Base-by-base conservation (phyloP, 2,888 invertebrate species). In the Drosophila kanekoi region DNA sequence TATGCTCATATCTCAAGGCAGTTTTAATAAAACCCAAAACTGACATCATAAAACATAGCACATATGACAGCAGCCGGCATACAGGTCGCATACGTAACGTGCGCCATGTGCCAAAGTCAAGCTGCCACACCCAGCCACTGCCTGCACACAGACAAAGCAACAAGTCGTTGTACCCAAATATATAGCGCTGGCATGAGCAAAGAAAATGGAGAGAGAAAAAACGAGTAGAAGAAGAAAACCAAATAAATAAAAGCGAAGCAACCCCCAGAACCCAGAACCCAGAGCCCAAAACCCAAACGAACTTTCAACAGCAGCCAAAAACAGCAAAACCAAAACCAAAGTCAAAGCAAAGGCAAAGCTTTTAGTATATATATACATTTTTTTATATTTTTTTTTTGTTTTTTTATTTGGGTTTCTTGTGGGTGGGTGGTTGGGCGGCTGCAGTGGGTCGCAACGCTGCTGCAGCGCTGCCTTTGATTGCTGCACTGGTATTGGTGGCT, bases 1-100 rank as follows among this genome's bases (percentile, higher is more conserved):
- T 54, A 61, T 68, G 58, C 66, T 72, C 84, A 87, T 89, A 85
- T 89, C 81, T 89, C 73, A 79, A 63, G 75, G 87, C 81, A 84
- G 85, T 85, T 85, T 85, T 85, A 85, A 85, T 85, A 87, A 85
- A 85, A 85, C 85, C 87, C 89, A 73, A 85, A 89, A 89, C 89
- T 85, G 85, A 89, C 89, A 85, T 85, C 85, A 85, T 85, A 85
- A 85, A 85, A 89, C 87, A 85, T 81, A 56, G 69, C 85, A 69
- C 54, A 87, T 73, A 81, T 81, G 82, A 85, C 82, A 79, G 85
- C 70, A 70, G 67, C 71, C 69, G 71, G 81, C 84, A 41, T 52
- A 75, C 87, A 72, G 81, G 84, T 80, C 89, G 84, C 78, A 84
- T 88, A 88, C 83, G 88, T 88, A 79, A 86, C 78, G 44, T 57